These are phyloP conservation scores for Dryococelus australis DNA, from an alignment of 2,888 invertebrate genomes.

Conservation along the genomic window DNA sequence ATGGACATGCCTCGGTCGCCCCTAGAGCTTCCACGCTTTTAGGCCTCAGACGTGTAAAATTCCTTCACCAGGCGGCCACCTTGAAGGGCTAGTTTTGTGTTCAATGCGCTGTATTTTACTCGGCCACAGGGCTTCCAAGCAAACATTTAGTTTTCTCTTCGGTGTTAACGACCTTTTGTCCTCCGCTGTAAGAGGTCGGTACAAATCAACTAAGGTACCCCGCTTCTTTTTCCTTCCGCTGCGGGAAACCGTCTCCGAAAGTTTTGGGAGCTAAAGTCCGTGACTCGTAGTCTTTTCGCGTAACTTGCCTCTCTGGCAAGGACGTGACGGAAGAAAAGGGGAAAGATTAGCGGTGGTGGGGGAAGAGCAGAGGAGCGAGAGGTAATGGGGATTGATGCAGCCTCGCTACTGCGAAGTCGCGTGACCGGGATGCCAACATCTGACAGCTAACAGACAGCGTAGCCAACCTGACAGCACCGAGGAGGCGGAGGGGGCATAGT, in stretches of 20 bases:
- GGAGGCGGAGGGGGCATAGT: neutral
- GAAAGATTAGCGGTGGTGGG: neutral
- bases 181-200: neutral
- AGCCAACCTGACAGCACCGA: neutral
- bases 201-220: neutral
- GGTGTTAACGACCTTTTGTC: neutral
- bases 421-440: slow-evolving; percentile 28
- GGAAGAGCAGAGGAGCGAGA: neutral
- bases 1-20: no score
- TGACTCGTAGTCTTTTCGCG: neutral
- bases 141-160: neutral
- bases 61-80: no score
- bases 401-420: slow-evolving; percentile 11
- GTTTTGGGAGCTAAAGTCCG: neutral
- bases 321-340: neutral
- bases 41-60: no score
- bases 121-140: no score
- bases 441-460: slow-evolving; percentile 24
- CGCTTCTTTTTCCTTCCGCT: neutral
- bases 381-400: slow-evolving; percentile 18
- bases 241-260: neutral
- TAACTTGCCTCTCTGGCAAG: neutral
- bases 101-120: no score
- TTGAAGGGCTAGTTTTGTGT: no score
- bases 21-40: no score